Conservation (phyloP, 2,113 vertebrate species). For the Sula dactylatra region DNA sequence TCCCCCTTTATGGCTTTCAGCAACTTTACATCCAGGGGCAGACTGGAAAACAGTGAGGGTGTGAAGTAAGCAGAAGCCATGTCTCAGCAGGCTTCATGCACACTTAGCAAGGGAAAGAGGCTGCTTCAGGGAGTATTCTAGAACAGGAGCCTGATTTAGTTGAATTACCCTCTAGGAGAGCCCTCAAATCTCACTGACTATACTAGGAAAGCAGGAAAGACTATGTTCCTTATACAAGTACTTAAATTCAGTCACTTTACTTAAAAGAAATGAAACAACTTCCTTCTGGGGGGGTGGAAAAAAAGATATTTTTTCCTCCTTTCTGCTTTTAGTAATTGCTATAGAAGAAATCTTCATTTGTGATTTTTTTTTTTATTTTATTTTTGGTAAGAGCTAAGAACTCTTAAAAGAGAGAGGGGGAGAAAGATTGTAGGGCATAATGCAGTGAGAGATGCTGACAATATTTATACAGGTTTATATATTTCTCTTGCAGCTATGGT, state of each 20-base stretch:
- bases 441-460: neutral
- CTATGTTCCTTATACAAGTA: neutral
- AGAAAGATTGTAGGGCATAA: neutral
- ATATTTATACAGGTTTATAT: neutral
- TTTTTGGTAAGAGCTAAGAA: neutral
- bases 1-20: neutral
- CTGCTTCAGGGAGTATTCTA: neutral
- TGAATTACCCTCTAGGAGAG: neutral
- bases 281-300: neutral
- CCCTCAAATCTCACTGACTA: neutral
- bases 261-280: neutral
- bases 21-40: neutral
- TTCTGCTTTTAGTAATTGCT: neutral
- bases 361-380: neutral
- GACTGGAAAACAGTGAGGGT: neutral
- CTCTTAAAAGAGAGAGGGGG: fast-evolving
- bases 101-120: neutral
- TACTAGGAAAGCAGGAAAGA: neutral
- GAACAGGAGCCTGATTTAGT: neutral
- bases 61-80: neutral
- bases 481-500: neutral
- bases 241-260: neutral
- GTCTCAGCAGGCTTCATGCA: neutral
- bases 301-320: neutral
- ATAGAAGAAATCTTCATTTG: neutral